Percentiles rank a stretch among this genome's conserved stretches.
These are phyloP conservation scores for Hyperoplus immaculatus DNA, from an alignment of 2,797 vertebrate species.

Conservation along the genomic window DNA sequence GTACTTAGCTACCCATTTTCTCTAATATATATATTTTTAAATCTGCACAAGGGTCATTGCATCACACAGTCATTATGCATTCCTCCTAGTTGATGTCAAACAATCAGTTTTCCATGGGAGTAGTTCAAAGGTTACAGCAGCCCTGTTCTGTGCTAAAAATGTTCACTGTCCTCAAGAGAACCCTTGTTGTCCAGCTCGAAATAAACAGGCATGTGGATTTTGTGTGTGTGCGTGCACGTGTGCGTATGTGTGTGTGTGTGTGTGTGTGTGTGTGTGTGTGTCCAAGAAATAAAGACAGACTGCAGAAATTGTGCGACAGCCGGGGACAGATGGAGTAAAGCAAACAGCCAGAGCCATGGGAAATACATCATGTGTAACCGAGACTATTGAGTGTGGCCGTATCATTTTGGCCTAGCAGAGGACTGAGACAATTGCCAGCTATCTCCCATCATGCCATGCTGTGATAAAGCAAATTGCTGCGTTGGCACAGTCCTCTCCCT, in stretches of 20 bases:
- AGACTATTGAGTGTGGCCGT: constrained; percentile 78
- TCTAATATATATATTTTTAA: constrained; percentile 6
- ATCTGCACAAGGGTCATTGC: constrained; percentile 3
- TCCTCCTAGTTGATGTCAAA: constrained; percentile 33
- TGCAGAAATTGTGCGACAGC: constrained; percentile 60
- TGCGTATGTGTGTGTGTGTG: constrained; percentile 32
- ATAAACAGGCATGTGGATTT: constrained; percentile 43
- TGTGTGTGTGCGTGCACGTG: constrained; percentile 16
- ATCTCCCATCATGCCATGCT: constrained; percentile 51
- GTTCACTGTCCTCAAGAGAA: constrained; percentile 48
- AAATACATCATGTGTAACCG: constrained; percentile 85
- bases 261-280: constrained; percentile 27
- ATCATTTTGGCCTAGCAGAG: constrained; percentile 71
- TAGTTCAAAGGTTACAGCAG: constrained; percentile 55
- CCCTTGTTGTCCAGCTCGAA: constrained; percentile 16
- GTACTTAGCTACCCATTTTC: constrained; percentile 9
- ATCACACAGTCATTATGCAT: constrained; percentile 36
- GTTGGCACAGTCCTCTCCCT: constrained; percentile 21
- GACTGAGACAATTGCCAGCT: constrained; percentile 70
- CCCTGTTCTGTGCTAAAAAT: constrained; percentile 52
- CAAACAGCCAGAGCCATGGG: constrained; percentile 79
- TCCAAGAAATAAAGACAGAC: constrained; percentile 23
- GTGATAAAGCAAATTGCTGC: constrained; percentile 52
- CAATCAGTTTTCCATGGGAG: constrained; percentile 51
- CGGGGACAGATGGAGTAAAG: constrained; percentile 73